Evolutionary conservation across 2,888 invertebrate genomes (phyloP), one percentile per base, ranked within the genome.

Genomic region (Polymixis flavicincta): DNA sequence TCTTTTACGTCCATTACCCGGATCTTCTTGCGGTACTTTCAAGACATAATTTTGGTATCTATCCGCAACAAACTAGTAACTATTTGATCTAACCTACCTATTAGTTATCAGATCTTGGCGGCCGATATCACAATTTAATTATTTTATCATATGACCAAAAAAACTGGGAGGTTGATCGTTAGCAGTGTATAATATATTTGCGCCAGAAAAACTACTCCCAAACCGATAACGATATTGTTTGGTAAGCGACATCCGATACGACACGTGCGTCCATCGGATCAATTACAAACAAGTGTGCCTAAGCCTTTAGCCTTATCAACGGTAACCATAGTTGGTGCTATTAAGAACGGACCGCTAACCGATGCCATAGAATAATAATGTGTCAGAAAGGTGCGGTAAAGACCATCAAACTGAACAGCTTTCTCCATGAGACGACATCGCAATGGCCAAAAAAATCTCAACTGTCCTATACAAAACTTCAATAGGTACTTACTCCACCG

Each of bases 311-410:
- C 48, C 45, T 74, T 78, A 77, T 78, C 82, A 79, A 82, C 71
- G 54, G 68, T 67, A 77, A 73, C 52, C 57, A 22, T 70, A 71
- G 67, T 65, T 42, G 71, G 70, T 63, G 76, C 71, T 85, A 85
- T 86, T 86, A 86, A 82, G 79, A 74, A 71, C 70, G 50, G 42
- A 59, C 78, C 60, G 80, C 75, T 80, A 73, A 63, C 79, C 45
- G 61, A 37, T 71, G 25, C 19, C 76, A 80, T 25, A 76, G 80
- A 80, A 8, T 50, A 63, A 55, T 4, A 71, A 32, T 42, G 17
- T 32, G 19, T 19, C 32, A 22, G 32, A 32, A 32, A 22, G 11
- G 22, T 4, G 4, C 19, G 19, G 19, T 28, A 55, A 14, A 32
- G 9, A 9, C 19, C 57, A 19, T 32, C 9, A 32, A 59, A 59